Evolutionary conservation across 2,797 vertebrate species (phyloP).

Genomic region (Characodon lateralis): DNA sequence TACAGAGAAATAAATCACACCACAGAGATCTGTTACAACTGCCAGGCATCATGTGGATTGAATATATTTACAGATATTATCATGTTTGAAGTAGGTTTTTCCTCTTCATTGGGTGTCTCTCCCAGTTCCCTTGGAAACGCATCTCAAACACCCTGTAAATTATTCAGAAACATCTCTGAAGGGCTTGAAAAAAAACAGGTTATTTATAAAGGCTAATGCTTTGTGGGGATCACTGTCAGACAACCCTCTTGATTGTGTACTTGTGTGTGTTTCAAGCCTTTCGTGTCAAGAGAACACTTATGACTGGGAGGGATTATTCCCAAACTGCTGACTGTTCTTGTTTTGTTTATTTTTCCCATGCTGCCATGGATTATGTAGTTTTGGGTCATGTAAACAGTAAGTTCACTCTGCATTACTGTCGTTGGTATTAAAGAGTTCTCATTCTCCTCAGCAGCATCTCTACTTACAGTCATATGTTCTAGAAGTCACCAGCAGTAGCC

Average conservation of each 20-base stretch:
- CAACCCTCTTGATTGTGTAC: slow-evolving; percentile 28
- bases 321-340: slow-evolving; percentile 60
- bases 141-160: slow-evolving; percentile 68
- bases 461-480: slow-evolving; percentile 41
- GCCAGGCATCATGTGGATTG: slow-evolving; percentile 36
- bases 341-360: slow-evolving; percentile 62
- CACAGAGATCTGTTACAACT: slow-evolving; percentile 25
- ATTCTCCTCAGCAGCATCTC: slow-evolving; percentile 30
- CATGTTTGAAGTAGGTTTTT: slow-evolving; percentile 60
- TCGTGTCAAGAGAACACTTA: slow-evolving; percentile 30
- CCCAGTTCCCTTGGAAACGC: slow-evolving; percentile 75
- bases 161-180: slow-evolving; percentile 74
- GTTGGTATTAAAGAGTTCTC: slow-evolving; percentile 44
- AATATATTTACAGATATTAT: slow-evolving; percentile 64
- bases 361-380: slow-evolving; percentile 78
- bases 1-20: slow-evolving; percentile 35
- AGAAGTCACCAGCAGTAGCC: slow-evolving; percentile 43
- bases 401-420: slow-evolving; percentile 56
- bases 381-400: slow-evolving; percentile 83
- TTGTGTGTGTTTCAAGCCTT: slow-evolving; percentile 31
- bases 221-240: slow-evolving; percentile 33
- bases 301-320: slow-evolving; percentile 41
- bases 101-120: slow-evolving; percentile 44
- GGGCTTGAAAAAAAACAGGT: slow-evolving; percentile 40
- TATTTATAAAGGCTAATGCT: slow-evolving; percentile 30